Conservation (phyloP, 2,888 invertebrate species). For the Yponomeuta sedellus region DNA sequence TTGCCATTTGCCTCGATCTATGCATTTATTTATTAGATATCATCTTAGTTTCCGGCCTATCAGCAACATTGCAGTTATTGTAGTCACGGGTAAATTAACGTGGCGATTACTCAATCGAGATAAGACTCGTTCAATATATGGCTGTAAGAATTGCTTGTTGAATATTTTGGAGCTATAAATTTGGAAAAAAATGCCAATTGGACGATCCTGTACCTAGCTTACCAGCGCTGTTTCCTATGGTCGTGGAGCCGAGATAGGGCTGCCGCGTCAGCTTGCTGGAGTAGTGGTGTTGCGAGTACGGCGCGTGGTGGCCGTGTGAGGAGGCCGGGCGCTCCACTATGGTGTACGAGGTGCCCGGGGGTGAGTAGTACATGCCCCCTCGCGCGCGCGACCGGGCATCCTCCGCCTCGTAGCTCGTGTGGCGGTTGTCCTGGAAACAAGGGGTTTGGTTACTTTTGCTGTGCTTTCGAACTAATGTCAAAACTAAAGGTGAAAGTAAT, state of each 20-base stretch:
- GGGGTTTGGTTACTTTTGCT: not conserved
- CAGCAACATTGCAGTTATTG: too few species aligned
- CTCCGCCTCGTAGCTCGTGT: conserved; percentile 70
- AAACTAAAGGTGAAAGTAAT: too few species aligned
- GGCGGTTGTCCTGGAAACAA: conserved; percentile 59
- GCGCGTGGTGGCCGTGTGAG: conserved; percentile 80
- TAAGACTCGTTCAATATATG: too few species aligned
- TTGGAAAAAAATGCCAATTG: not conserved
- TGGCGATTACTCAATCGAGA: too few species aligned
- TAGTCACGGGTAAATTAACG: too few species aligned
- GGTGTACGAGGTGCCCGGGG: conserved; percentile 92
- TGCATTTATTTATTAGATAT: too few species aligned
- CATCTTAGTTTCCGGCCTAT: too few species aligned
- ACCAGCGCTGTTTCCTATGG: conserved; percentile 73
- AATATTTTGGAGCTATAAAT: not conserved
- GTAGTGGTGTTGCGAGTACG: conserved; percentile 77
- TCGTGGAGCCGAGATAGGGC: conserved; percentile 83
- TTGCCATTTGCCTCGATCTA: too few species aligned
- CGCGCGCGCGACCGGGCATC: conserved; percentile 74
- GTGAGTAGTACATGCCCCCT: conserved; percentile 88
- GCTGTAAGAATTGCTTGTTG: too few species aligned
- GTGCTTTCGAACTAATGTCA: too few species aligned
- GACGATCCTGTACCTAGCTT: conserved; percentile 12
- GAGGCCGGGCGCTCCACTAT: conserved; percentile 89
- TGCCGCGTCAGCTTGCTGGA: conserved; percentile 69